These are phyloP conservation scores for Molothrus aeneus DNA, from an alignment of 2,797 vertebrate genomes.

Conservation along the genomic window DNA sequence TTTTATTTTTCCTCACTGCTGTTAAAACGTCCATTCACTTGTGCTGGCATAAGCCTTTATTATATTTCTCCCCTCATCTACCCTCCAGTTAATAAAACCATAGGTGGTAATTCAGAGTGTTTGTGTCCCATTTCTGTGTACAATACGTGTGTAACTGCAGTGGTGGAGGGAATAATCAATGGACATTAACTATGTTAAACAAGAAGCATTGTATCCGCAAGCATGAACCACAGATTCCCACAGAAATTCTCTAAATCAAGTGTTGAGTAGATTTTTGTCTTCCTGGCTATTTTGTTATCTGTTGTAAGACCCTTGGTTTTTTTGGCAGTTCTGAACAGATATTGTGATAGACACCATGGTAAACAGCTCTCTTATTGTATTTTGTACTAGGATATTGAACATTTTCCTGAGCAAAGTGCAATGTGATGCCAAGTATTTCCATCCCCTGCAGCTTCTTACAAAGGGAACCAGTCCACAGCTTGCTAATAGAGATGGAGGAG, in stretches of 20 bases:
- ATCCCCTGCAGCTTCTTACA: constrained; percentile 76
- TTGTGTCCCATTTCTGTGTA: constrained; percentile 37
- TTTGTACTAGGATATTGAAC: constrained; percentile 64
- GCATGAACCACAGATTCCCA: constrained; percentile 66
- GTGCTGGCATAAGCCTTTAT: not conserved
- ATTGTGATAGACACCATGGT: constrained; percentile 64
- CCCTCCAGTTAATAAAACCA: constrained; percentile 56
- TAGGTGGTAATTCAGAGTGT: constrained; percentile 59
- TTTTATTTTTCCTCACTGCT: not conserved
- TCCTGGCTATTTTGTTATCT: constrained; percentile 72
- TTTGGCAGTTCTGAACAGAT: constrained; percentile 71
- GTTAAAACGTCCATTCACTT: constrained; percentile 31
- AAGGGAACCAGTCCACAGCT: constrained; percentile 66
- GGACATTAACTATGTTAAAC: constrained; percentile 59
- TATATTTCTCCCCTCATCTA: constrained; percentile 25
- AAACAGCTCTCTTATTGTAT: constrained; percentile 72
- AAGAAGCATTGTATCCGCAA: constrained; percentile 49
- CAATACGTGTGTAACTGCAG: not conserved
- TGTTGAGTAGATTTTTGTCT: constrained; percentile 63
- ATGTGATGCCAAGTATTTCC: constrained; percentile 77
- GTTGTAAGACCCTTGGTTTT: constrained; percentile 62
- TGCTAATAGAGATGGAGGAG: constrained; percentile 66
- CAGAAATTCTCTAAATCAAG: constrained; percentile 71
- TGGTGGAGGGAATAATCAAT: constrained; percentile 43
- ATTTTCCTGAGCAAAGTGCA: constrained; percentile 76